Percentiles rank a stretch among this genome's conserved stretches.
phyloP scores from a whole-genome alignment of 2,113 vertebrate genomes.

The Lota lota region DNA sequence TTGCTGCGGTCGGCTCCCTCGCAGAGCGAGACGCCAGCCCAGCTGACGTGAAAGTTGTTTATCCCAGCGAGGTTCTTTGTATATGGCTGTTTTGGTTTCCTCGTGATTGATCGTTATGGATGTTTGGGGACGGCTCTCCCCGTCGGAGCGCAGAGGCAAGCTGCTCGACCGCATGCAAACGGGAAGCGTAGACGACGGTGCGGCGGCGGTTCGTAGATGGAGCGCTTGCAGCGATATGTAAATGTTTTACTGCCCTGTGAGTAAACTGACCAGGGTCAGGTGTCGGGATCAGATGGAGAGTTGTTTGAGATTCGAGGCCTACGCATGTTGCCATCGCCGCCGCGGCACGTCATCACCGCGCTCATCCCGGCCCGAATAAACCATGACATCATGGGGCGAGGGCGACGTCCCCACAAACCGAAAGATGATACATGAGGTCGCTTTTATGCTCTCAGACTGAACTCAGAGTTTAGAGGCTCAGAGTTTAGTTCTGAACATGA shows the following conservation, averaged over 20 bases:
- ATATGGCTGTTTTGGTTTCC: constrained; percentile 37
- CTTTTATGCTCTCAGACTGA: neutral
- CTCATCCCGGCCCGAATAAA: constrained; percentile 32
- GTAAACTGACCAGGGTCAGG: constrained; percentile 57
- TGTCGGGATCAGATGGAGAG: constrained; percentile 38
- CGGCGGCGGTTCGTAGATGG: constrained; percentile 36
- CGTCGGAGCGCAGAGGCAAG: constrained; percentile 23
- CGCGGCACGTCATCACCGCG: constrained; percentile 17
- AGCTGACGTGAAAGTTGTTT: constrained; percentile 42
- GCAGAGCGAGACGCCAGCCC: constrained; percentile 22
- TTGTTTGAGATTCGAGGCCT: constrained; percentile 10
- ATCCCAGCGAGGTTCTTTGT: constrained; percentile 31
- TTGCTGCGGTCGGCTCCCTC: constrained; percentile 1
- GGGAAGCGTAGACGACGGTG: constrained; percentile 37
- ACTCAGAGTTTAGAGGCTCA: neutral
- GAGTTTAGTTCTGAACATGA: neutral
- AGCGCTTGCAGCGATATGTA: constrained; percentile 55
- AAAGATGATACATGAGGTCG: constrained; percentile 4
- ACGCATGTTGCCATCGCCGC: neutral
- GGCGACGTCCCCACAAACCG: constrained; percentile 28
- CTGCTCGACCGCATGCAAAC: constrained; percentile 39
- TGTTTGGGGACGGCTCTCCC: constrained; percentile 34
- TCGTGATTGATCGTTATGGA: constrained; percentile 50
- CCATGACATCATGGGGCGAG: constrained; percentile 19
- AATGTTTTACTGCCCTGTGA: constrained; percentile 57